These are phyloP conservation scores for Julus scandinavius DNA, from an alignment of 2,888 invertebrate species.

Conservation along the genomic window DNA sequence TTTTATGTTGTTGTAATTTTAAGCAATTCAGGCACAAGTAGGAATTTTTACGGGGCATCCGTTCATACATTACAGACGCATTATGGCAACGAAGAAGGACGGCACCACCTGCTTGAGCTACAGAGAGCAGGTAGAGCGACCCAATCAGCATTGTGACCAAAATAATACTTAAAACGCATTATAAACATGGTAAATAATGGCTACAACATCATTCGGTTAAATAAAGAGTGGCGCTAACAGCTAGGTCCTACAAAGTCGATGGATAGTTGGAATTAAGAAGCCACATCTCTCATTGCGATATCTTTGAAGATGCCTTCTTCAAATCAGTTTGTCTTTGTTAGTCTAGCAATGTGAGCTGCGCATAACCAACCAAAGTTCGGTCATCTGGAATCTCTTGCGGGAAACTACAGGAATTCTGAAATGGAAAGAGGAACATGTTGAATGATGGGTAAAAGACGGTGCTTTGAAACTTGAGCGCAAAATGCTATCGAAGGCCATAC, in stretches of 20 bases:
- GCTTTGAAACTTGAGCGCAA: background rate
- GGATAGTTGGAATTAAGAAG: background rate
- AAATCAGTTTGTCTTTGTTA: slow-evolving; percentile 63
- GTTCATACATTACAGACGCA: slow-evolving; percentile 23
- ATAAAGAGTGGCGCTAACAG: background rate
- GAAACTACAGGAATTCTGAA: slow-evolving; percentile 68
- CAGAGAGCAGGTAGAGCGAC: background rate
- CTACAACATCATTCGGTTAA: slow-evolving; percentile 36
- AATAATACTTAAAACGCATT: slow-evolving; percentile 36
- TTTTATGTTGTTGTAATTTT: background rate
- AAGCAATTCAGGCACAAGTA: slow-evolving; percentile 19
- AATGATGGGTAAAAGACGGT: background rate
- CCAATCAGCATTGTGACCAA: slow-evolving; percentile 24
- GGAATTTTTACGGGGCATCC: slow-evolving; percentile 44
- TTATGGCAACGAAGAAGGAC: slow-evolving; percentile 27
- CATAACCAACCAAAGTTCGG: slow-evolving; percentile 94
- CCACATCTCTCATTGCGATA: background rate
- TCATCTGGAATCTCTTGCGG: slow-evolving; percentile 85
- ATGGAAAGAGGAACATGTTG: slow-evolving; percentile 27
- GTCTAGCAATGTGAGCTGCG: slow-evolving; percentile 95
- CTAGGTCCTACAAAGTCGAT: background rate
- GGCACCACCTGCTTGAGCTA: background rate
- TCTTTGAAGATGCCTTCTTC: background rate
- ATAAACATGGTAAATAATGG: slow-evolving; percentile 18
- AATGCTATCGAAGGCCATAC: background rate